Conservation (phyloP, 2,113 vertebrate species). For the Agapornis roseicollis region DNA sequence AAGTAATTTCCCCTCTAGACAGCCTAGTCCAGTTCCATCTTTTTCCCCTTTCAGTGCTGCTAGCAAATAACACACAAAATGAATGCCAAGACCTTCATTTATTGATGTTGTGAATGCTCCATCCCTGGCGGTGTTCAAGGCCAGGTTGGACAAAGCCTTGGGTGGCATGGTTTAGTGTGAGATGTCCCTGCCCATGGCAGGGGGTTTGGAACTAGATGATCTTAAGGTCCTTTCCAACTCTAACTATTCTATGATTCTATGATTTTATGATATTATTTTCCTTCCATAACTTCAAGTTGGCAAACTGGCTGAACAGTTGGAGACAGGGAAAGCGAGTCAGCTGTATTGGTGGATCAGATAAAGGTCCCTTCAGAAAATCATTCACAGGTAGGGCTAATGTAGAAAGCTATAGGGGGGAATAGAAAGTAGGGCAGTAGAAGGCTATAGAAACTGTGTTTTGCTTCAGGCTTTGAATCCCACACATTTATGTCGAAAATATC, state of each 20-base stretch:
- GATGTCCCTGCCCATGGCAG: too few species aligned
- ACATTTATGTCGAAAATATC: not conserved
- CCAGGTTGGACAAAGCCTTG: too few species aligned
- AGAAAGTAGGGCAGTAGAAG: not conserved
- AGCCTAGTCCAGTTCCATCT: conserved; percentile 38
- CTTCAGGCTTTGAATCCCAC: not conserved
- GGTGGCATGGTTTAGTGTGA: too few species aligned
- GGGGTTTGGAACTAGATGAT: too few species aligned
- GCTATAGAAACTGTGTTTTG: not conserved
- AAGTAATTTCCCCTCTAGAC: conserved; percentile 78
- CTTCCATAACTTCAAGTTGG: conserved; percentile 19
- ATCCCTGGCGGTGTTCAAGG: too few species aligned
- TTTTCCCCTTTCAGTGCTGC: conserved; percentile 21
- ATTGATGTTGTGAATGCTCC: not conserved
- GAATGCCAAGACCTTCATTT: conserved; percentile 68
- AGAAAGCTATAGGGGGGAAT: too few species aligned
- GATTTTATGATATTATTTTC: conserved; percentile 62
- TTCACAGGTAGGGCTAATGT: not conserved
- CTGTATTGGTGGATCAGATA: not conserved
- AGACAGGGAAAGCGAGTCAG: not conserved
- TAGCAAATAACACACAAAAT: conserved; percentile 68
- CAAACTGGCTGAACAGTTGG: conserved; percentile 14
- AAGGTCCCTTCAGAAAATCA: not conserved
- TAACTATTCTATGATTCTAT: too few species aligned
- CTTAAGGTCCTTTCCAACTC: too few species aligned